These are phyloP conservation scores for Drosophila pseudoananassae DNA, from an alignment of 1,140 invertebrate genomes.

Conservation along the genomic window DNA sequence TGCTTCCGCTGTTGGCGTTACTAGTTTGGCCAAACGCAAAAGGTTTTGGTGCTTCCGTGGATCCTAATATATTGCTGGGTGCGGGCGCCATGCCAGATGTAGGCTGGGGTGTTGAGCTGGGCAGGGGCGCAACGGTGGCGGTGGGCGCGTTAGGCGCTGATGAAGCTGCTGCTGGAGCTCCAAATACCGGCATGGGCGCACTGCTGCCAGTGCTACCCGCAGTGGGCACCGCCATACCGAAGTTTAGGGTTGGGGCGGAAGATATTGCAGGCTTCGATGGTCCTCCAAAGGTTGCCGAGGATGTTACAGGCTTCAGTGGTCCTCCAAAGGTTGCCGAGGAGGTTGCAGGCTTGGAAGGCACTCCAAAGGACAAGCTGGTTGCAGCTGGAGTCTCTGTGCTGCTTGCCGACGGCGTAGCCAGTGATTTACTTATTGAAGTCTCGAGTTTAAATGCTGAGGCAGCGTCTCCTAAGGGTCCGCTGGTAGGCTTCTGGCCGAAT, in stretches of 20 bases:
- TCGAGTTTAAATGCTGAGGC: conserved; percentile 39
- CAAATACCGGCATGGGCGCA: neutral
- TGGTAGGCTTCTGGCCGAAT: conserved; percentile 11
- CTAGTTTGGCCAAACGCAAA: conserved; percentile 45
- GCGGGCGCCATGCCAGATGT: neutral
- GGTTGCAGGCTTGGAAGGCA: neutral
- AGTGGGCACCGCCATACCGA: conserved; percentile 9
- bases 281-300: conserved; percentile 21
- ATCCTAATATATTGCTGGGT: neutral
- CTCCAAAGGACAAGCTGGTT: conserved; percentile 36
- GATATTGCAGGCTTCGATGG: neutral
- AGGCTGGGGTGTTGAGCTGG: conserved; percentile 14
- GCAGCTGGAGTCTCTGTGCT: conserved; percentile 8
- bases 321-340: conserved; percentile 18
- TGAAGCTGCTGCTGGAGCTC: neutral
- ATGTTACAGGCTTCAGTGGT: neutral
- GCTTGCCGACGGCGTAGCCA: conserved; percentile 17
- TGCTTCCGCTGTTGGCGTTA: neutral
- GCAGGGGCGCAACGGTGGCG: conserved; percentile 22
- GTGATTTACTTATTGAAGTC: conserved; percentile 9
- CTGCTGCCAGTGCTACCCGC: neutral
- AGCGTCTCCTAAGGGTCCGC: conserved; percentile 8
- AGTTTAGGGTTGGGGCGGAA: conserved; percentile 7
- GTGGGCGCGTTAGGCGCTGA: neutral
- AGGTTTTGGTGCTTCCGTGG: neutral